These are phyloP conservation scores for Xiphophorus maculatus DNA, from an alignment of 2,113 vertebrate species.

Conservation along the genomic window DNA sequence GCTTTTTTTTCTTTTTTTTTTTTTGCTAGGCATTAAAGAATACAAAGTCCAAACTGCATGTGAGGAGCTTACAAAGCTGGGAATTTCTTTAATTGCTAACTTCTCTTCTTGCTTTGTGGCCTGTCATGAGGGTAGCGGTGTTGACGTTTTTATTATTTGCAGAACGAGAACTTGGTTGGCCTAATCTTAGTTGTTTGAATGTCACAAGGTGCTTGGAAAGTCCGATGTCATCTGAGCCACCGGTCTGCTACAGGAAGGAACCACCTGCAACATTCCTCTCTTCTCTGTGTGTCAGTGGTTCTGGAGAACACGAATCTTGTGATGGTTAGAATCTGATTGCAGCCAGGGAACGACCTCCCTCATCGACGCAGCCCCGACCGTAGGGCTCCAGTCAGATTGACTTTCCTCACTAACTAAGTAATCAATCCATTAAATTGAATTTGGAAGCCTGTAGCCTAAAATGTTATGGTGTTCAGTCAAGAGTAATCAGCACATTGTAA, in stretches of 20 bases:
- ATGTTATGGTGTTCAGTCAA: not conserved
- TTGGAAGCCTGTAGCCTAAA: not conserved
- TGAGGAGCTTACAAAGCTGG: not conserved
- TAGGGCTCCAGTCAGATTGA: slow-evolving; percentile 1
- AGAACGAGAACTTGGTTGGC: not conserved
- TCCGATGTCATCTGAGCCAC: not conserved
- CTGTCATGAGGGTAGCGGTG: not conserved
- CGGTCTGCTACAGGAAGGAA: not conserved
- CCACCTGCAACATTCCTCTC: not conserved
- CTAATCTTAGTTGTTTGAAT: not conserved
- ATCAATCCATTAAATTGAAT: not conserved
- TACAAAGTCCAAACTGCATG: too few relatives aligned
- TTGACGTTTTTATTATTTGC: not conserved
- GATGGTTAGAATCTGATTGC: not conserved
- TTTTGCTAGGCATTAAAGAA: not conserved
- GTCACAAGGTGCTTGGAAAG: not conserved
- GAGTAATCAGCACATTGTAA: not conserved
- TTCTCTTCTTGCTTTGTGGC: not conserved
- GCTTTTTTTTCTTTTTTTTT: not conserved
- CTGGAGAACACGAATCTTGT: not conserved
- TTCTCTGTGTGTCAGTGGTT: not conserved
- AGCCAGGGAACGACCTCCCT: not conserved
- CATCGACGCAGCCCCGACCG: not conserved
- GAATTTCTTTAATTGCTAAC: not conserved
- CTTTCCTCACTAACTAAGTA: not conserved